Percentiles rank a stretch among this genome's conserved stretches.
phyloP scores from a whole-genome alignment of 2,113 vertebrate species.

The Vanacampus margaritifer region DNA sequence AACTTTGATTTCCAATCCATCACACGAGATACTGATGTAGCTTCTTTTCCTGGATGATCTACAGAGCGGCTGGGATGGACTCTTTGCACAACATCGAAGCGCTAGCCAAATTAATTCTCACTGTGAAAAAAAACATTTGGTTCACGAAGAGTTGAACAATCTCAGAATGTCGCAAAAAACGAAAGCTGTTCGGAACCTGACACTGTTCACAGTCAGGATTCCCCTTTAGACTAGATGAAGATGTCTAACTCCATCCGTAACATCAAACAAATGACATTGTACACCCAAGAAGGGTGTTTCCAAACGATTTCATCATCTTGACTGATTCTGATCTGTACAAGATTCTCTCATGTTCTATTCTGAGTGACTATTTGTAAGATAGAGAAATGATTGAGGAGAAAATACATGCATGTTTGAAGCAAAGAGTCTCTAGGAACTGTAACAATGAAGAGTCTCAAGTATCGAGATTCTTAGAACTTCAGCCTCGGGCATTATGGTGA shows the following conservation, averaged over 20 bases:
- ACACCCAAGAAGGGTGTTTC: conserved; percentile 41
- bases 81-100: conserved; percentile 26
- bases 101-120: conserved; percentile 40
- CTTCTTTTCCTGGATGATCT: conserved; percentile 53
- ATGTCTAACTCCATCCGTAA: not conserved
- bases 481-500: conserved; percentile 30
- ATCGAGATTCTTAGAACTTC: conserved; percentile 16
- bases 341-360: conserved; percentile 11
- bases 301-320: conserved; percentile 57
- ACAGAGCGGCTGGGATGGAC: conserved; percentile 46
- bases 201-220: not conserved
- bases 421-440: not conserved
- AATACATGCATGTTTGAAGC: conserved; percentile 11
- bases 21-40: conserved; percentile 63
- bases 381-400: conserved; percentile 10
- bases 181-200: too few relatives aligned
- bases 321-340: conserved; percentile 36
- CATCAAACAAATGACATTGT: conserved; percentile 37
- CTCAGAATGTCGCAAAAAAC: not conserved
- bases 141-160: conserved; percentile 17
- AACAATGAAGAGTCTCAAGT: conserved; percentile 26
- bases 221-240: conserved; percentile 1
- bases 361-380: conserved; percentile 24
- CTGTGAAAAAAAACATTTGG: conserved; percentile 56
- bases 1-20: conserved; percentile 74